Conservation (phyloP, 1,140 invertebrate genomes). For the Apis cerana region DNA sequence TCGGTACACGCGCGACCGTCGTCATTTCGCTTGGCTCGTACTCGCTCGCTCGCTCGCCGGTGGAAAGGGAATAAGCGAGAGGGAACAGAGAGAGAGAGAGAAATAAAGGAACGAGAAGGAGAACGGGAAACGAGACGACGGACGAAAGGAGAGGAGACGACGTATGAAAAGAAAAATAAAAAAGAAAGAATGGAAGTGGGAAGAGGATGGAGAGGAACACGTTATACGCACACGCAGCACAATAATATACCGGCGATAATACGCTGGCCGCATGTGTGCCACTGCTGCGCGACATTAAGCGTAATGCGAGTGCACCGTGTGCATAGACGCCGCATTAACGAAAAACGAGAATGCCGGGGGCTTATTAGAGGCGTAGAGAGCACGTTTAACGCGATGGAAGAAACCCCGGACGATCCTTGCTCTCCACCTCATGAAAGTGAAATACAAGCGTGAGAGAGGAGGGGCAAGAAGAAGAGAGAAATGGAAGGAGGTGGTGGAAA, state of each 20-base stretch:
- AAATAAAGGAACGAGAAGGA: conserved; percentile 3
- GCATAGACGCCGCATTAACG: conserved; percentile 59
- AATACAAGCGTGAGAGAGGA: conserved; percentile 17
- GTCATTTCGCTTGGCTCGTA: conserved; percentile 62
- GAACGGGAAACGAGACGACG: not conserved
- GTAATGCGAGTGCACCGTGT: conserved; percentile 65
- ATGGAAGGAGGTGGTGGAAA: too few species aligned
- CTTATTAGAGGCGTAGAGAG: conserved; percentile 35
- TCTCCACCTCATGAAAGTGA: not conserved
- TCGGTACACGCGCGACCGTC: conserved; percentile 68
- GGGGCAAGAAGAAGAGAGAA: too few species aligned
- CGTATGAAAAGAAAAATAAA: not conserved
- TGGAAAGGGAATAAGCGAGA: conserved; percentile 25
- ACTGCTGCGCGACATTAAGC: conserved; percentile 60
- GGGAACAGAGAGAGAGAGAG: conserved; percentile 6
- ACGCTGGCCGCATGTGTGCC: conserved; percentile 56
- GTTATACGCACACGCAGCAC: conserved; percentile 53
- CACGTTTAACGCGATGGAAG: conserved; percentile 5
- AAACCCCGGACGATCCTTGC: not conserved
- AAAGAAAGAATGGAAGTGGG: not conserved
- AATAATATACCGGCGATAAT: conserved; percentile 61
- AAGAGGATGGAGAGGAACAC: not conserved
- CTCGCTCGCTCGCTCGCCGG: conserved; percentile 6
- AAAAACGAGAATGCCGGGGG: conserved; percentile 60
- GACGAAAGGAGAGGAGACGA: not conserved